Percentiles rank a stretch among this genome's conserved stretches.
Conservation (phyloP, 2,113 vertebrate species). For the Labeo catla region DNA sequence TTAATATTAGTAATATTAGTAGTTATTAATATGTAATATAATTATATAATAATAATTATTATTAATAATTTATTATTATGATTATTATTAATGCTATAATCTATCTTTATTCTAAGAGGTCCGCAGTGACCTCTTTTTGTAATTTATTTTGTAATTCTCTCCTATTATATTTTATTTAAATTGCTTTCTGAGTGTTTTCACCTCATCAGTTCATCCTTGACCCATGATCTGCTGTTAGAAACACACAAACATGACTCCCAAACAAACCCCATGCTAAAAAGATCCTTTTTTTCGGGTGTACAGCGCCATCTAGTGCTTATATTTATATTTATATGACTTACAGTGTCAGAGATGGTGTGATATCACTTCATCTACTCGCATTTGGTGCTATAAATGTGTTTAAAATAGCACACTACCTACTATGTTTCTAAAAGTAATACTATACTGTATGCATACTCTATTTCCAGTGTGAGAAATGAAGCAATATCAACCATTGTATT, state of each 20-base stretch:
- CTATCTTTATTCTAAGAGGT: not conserved
- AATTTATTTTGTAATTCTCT: not conserved
- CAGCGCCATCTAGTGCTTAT: slow-evolving; percentile 50
- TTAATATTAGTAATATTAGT: not conserved
- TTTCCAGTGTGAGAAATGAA: not conserved
- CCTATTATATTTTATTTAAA: not conserved
- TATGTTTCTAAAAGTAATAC: not conserved
- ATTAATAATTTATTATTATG: not conserved
- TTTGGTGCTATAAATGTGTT: not conserved
- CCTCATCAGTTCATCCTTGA: not conserved
- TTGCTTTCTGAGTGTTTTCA: not conserved
- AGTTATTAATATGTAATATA: no score
- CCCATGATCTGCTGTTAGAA: not conserved
- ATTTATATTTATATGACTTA: no score
- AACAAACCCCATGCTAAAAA: no score
- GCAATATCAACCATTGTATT: not conserved
- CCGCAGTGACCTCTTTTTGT: not conserved
- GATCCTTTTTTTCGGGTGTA: not conserved
- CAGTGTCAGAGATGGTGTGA: not conserved
- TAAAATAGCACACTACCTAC: not conserved
- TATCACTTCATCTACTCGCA: not conserved
- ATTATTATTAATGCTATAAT: not conserved
- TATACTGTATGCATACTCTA: not conserved
- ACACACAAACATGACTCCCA: no score
- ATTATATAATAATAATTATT: not conserved